Evolutionary conservation across 2,113 vertebrate species (phyloP), one percentile per base, ranked within the genome.

Genomic region (Corythoichthys intestinalis): DNA sequence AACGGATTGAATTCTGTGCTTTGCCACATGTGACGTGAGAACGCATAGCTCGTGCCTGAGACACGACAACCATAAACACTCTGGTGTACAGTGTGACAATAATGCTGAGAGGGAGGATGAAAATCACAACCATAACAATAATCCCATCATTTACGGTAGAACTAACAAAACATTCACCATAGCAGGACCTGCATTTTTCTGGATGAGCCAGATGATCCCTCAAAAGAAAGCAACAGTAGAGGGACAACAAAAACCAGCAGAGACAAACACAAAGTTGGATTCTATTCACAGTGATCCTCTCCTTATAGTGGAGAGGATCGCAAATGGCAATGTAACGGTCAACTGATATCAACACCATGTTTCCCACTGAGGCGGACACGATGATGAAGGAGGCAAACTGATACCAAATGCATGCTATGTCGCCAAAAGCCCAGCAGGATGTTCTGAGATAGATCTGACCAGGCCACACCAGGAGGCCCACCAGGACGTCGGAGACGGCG

Each of bases 381-480:
- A 88, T 71, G 3, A 70, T 72, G 67, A 81, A 86, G 61, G 70
- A 48, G 3, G 73, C 14, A 3, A 86, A 52, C 62, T 70, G 17
- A 12, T 60, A 79, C 37, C 84, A 17, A 52, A 70, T 59, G 11
- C 90, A 91, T 56, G 83, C 68, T 38, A 71, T 28, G 15, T 85
- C 66, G 0, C 87, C 87, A n/a, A 91, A 76, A 54, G 84, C 73
- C 90, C 91, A 92, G 76, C 88, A 92, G 44, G 58, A 59, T 48
- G 85, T 76, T 49, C 76, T 78, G 6, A 83, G 38, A 1, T 74
- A 59, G 1, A 83, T 73, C 10, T 88, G 94, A 44, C 91, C 92
- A 11, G 95, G 94, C 94, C 95, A 94, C 72, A 95, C 59, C 71
- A 94, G 28, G 50, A 90, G 70, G 57, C 89, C 90, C 0, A 89